A percentile compares a stretch with the other conserved stretches of the same genome.
Conservation (phyloP, 2,888 invertebrate species). For the Sarcophaga carnaria region DNA sequence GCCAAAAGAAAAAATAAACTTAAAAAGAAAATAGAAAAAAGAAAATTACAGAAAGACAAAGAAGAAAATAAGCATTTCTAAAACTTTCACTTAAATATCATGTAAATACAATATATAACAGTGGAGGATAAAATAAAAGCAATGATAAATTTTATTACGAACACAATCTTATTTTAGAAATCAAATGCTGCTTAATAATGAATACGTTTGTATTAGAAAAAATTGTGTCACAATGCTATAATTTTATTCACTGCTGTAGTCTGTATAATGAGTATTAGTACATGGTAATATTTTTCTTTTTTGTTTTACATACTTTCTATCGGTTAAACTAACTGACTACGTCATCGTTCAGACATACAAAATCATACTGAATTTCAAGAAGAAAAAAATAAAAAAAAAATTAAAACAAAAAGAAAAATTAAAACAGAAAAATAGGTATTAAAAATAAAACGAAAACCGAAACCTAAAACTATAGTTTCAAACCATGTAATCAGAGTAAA, state of each 20-base stretch:
- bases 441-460: too few relatives aligned
- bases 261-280: neutral
- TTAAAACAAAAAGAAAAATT: neutral
- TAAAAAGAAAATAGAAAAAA: neutral
- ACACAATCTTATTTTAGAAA: too few relatives aligned
- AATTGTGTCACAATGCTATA: too few relatives aligned
- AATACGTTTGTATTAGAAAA: too few relatives aligned
- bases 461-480: neutral
- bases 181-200: too few relatives aligned
- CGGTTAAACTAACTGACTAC: conserved; percentile 1
- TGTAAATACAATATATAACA: too few relatives aligned
- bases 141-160: too few relatives aligned
- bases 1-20: conserved; percentile 3
- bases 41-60: neutral
- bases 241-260: neutral
- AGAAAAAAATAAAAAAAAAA: neutral
- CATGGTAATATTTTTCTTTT: neutral
- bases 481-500: conserved; percentile 54
- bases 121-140: too few relatives aligned
- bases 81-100: conserved; percentile 49
- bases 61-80: neutral
- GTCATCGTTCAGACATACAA: conserved; percentile 7
- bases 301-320: conserved; percentile 42
- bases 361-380: conserved; percentile 31
- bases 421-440: too few relatives aligned